Percentiles rank a stretch among this genome's conserved stretches.
Conservation (phyloP, 1,140 invertebrate genomes). For the Probaryconus sp. region DNA sequence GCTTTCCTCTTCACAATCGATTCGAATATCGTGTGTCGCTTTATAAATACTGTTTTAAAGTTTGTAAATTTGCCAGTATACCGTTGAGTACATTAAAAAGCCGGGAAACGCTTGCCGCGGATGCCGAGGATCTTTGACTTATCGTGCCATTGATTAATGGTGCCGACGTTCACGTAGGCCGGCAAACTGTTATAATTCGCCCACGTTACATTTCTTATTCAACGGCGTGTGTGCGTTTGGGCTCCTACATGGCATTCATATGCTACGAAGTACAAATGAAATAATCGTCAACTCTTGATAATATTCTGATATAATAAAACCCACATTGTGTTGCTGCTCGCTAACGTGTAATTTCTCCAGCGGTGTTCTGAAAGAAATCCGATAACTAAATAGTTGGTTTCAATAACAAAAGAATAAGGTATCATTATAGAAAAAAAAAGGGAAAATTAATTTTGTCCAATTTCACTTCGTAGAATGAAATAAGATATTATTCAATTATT, state of each 20-base stretch:
- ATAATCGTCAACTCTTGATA: conserved; percentile 26
- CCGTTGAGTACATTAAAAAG: conserved; percentile 27
- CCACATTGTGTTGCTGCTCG: conserved; percentile 7
- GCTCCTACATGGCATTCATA: conserved; percentile 38
- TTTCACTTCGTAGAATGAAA: too few relatives aligned
- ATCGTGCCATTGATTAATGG: conserved; percentile 67
- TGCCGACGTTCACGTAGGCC: conserved; percentile 63
- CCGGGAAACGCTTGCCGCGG: conserved; percentile 23
- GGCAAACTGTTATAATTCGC: conserved; percentile 71
- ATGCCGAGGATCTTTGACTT: conserved; percentile 62
- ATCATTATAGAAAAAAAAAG: too few relatives aligned
- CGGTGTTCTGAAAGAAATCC: not conserved
- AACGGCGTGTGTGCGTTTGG: not conserved
- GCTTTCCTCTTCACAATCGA: not conserved
- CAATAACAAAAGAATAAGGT: too few relatives aligned
- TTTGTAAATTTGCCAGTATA: conserved; percentile 15
- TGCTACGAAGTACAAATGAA: conserved; percentile 11
- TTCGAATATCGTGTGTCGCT: conserved; percentile 20
- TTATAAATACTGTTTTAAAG: conserved; percentile 26
- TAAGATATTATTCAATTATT: too few relatives aligned
- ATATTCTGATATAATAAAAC: conserved; percentile 41
- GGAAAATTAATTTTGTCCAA: too few relatives aligned
- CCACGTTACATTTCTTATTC: conserved; percentile 50
- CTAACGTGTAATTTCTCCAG: conserved; percentile 25
- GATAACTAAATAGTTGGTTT: too few relatives aligned